Evolutionary conservation across 2,797 vertebrate genomes (phyloP).

Genomic region (Rhabdophis nuchalis): DNA sequence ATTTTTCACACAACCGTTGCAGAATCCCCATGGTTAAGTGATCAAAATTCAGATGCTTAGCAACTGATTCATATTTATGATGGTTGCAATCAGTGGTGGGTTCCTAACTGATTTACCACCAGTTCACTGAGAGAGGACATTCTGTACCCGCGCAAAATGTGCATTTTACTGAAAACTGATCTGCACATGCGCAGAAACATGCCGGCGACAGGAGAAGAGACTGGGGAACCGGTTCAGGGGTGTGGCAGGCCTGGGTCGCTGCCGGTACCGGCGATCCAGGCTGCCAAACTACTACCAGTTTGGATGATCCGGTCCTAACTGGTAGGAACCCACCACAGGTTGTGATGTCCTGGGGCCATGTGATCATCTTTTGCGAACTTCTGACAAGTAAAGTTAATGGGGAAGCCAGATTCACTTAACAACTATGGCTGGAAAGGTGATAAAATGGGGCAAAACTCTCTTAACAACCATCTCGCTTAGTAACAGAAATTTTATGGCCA

Average conservation of each 20-base stretch:
- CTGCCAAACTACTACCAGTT: too few relatives aligned
- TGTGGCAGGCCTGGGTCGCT: too few relatives aligned
- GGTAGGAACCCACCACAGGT: not conserved
- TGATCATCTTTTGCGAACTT: not conserved
- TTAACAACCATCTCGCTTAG: not conserved
- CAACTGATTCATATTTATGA: not conserved
- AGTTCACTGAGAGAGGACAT: too few relatives aligned
- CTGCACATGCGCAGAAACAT: too few relatives aligned
- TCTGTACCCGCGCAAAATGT: too few relatives aligned
- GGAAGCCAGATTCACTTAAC: not conserved
- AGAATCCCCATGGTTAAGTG: not conserved
- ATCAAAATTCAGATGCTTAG: not conserved
- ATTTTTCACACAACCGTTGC: not conserved
- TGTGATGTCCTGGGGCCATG: not conserved
- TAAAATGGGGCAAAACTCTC: not conserved
- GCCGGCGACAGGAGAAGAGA: too few relatives aligned
- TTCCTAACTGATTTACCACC: too few relatives aligned
- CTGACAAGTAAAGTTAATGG: not conserved
- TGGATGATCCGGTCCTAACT: too few relatives aligned
- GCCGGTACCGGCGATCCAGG: too few relatives aligned
- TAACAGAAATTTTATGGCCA: not conserved
- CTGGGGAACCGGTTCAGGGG: too few relatives aligned
- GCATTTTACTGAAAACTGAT: too few relatives aligned
- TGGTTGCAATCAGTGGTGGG: not conserved
- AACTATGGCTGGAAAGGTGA: not conserved